Evolutionary conservation across 2,113 vertebrate genomes (phyloP).

Genomic region (Cochlearius cochlearius): DNA sequence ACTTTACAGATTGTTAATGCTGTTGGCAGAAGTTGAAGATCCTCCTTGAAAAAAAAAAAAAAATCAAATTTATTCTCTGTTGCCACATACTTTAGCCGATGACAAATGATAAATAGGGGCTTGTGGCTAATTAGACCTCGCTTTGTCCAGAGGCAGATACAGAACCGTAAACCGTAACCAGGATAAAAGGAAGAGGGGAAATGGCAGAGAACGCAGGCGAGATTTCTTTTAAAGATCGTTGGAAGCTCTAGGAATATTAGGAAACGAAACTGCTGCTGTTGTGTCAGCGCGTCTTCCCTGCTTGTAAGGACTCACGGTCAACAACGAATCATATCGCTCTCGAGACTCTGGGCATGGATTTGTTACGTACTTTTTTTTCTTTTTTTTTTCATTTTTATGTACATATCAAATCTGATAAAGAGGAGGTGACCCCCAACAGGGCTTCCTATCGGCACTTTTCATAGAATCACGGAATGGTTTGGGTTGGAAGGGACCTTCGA

Average conservation of each 20-base stretch:
- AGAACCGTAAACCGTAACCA: neutral
- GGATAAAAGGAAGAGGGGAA: neutral
- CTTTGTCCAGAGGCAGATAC: conserved; percentile 19
- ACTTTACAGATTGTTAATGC: conserved; percentile 11
- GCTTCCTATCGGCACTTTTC: rapidly evolving
- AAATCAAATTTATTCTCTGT: neutral
- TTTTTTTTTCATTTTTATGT: neutral
- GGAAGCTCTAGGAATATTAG: neutral
- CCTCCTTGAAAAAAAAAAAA: neutral
- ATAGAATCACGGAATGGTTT: neutral
- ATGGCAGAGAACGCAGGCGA: neutral
- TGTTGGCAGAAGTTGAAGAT: conserved; percentile 25
- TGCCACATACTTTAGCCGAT: neutral
- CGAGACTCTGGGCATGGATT: rapidly evolving
- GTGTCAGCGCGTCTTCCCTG: neutral
- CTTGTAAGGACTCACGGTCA: rapidly evolving
- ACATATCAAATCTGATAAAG: neutral
- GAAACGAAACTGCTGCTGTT: neutral
- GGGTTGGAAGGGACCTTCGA: neutral
- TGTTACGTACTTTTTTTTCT: rapidly evolving
- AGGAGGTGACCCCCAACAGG: rapidly evolving
- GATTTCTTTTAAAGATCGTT: neutral
- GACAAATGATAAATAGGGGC: conserved; percentile 24
- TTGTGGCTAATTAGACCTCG: conserved; percentile 38
- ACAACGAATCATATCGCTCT: rapidly evolving